Percentiles rank a stretch among this genome's conserved stretches.
phyloP scores from a whole-genome alignment of 2,113 vertebrate genomes.

The Clupea harengus region DNA sequence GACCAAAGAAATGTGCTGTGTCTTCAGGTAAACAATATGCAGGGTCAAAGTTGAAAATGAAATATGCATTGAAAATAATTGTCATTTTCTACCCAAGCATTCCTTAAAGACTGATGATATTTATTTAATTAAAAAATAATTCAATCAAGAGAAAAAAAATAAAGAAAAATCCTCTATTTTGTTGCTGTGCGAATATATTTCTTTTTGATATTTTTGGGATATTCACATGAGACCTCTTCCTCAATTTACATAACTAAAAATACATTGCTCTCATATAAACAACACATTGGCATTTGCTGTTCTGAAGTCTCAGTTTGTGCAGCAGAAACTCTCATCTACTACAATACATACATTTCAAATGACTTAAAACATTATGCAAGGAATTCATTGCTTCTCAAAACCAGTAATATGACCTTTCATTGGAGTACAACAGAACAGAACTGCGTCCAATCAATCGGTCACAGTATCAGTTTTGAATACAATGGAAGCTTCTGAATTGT shows the following conservation, averaged over 20 bases:
- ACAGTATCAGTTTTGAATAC: not conserved
- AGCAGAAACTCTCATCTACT: not conserved
- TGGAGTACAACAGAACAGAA: conserved; percentile 11
- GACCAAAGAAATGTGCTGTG: not conserved
- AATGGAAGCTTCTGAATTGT: not conserved
- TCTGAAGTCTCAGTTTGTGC: not conserved
- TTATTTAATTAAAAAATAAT: conserved; percentile 31
- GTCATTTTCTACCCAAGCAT: not conserved
- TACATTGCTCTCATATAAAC: not conserved
- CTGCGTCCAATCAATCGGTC: not conserved
- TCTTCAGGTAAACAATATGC: not conserved
- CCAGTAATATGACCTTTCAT: not conserved
- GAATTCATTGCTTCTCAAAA: not conserved
- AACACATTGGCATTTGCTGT: not conserved
- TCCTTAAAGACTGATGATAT: conserved; percentile 17
- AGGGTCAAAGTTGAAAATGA: conserved; percentile 2
- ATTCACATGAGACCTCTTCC: not conserved
- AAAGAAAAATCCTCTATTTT: not conserved
- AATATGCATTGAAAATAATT: not conserved
- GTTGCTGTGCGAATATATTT: conserved; percentile 34
- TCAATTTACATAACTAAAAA: conserved; percentile 1
- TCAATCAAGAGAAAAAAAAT: not conserved
- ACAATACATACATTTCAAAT: not conserved
- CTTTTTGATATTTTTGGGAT: not conserved
- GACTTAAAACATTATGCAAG: not conserved